Evolutionary conservation across 2,888 invertebrate species (phyloP).

Genomic region (Aleiodes testaceus): DNA sequence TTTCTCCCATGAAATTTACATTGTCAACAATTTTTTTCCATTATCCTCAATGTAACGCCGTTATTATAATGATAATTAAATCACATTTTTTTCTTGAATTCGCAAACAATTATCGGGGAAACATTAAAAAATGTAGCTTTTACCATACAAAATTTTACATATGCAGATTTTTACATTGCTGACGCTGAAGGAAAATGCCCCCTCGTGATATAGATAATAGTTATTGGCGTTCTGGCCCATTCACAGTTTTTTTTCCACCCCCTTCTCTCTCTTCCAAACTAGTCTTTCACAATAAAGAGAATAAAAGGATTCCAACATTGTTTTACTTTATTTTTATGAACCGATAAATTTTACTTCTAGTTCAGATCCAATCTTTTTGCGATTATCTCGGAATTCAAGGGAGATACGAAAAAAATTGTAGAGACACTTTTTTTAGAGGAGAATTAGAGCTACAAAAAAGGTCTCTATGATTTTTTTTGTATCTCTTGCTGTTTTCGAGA

Average conservation of each 20-base stretch:
- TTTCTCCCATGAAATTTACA: neutral
- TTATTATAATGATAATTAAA: conserved; percentile 19
- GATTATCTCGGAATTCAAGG: too few relatives aligned
- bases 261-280: neutral
- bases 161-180: conserved; percentile 27
- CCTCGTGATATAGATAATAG: conserved; percentile 22
- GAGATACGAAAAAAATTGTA: too few relatives aligned
- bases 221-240: conserved; percentile 20
- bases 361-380: too few relatives aligned
- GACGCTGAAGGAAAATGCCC: conserved; percentile 19
- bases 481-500: too few relatives aligned
- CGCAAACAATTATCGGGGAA: conserved; percentile 20
- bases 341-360: too few relatives aligned
- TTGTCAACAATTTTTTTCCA: neutral
- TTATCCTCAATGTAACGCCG: neutral
- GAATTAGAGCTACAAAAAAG: too few relatives aligned
- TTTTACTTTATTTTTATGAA: too few relatives aligned
- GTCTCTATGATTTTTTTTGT: too few relatives aligned
- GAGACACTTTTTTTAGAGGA: too few relatives aligned
- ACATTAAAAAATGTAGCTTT: neutral
- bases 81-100: neutral
- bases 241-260: neutral
- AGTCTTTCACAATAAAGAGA: too few relatives aligned
- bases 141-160: conserved; percentile 15
- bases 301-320: too few relatives aligned